These are phyloP conservation scores for cattle (Bos taurus) DNA, from an alignment of 2,113 vertebrate species.

Conservation along the genomic window ARS-UCD2.0 NC_037334.1:99465001-99465500, in stretches of 20 bases:
- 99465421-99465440: not conserved
- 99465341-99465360: rapidly evolving
- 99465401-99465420: not conserved
- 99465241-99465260: not conserved
- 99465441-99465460: not conserved
- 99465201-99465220: not conserved
- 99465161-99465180: not conserved
- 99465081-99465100: not conserved
- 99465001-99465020: not conserved
- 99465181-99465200: not conserved
- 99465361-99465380: not conserved
- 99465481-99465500: not conserved
- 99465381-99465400: not conserved
- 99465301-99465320: not conserved
- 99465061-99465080: not conserved
- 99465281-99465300: not conserved
- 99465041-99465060: not conserved
- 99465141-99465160: not conserved
- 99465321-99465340: rapidly evolving
- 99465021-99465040: not conserved
- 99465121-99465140: not conserved
- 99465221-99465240: not conserved
- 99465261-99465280: not conserved
- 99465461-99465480: not conserved
- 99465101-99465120: not conserved